phyloP scores from a whole-genome alignment of 1,140 invertebrate genomes.

The Orius laevigatus region DNA sequence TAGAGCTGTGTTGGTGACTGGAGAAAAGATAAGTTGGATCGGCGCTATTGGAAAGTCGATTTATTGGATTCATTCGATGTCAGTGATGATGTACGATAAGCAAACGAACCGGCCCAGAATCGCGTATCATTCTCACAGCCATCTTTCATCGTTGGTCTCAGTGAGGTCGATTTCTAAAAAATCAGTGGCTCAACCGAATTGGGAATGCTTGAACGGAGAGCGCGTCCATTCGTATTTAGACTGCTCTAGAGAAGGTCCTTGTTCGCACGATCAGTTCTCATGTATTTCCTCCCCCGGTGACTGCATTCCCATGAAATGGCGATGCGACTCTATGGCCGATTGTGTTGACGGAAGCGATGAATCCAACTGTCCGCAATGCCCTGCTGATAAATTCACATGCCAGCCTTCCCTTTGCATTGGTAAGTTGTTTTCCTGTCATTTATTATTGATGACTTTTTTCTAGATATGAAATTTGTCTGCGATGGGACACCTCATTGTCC shows the following conservation, averaged over 20 bases:
- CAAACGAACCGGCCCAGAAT: not conserved
- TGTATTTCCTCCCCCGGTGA: conserved; percentile 42
- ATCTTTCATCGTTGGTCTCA: conserved; percentile 9
- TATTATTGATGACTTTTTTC: conserved; percentile 2
- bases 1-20: conserved; percentile 20
- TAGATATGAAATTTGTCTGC: conserved; percentile 34
- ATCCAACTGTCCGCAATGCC: conserved; percentile 46
- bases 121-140: conserved; percentile 9
- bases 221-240: conserved; percentile 9
- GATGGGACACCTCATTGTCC: conserved; percentile 54
- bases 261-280: conserved; percentile 57
- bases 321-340: conserved; percentile 68
- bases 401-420: conserved; percentile 51
- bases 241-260: conserved; percentile 27
- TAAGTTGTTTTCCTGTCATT: conserved; percentile 24
- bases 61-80: conserved; percentile 10
- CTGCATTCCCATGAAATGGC: conserved; percentile 72
- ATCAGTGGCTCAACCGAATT: not conserved
- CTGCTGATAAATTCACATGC: conserved; percentile 51
- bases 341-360: conserved; percentile 73
- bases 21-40: conserved; percentile 7
- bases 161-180: conserved; percentile 5
- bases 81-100: conserved; percentile 3
- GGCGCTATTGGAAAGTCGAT: conserved; percentile 7
- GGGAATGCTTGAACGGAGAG: conserved; percentile 10